phyloP scores from a whole-genome alignment of 2,113 vertebrate species.

The Cyprinodon variegatus region DNA sequence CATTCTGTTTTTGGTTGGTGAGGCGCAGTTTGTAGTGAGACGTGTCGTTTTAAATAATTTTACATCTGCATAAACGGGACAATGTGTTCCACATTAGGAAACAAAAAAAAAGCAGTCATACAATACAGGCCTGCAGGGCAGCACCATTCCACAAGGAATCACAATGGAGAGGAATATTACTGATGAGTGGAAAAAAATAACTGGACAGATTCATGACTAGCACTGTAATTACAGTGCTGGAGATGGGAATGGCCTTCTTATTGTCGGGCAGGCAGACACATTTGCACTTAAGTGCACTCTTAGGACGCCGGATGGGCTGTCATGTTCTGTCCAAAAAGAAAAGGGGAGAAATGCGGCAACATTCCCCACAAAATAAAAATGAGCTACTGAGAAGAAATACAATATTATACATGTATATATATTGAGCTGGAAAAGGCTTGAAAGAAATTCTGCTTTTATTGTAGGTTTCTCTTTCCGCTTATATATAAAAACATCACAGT shows the following conservation, averaged over 20 bases:
- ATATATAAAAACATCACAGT: neutral
- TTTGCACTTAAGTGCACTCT: constrained; percentile 63
- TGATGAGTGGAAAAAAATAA: constrained; percentile 73
- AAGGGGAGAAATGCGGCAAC: constrained; percentile 14
- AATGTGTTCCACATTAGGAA: constrained; percentile 30
- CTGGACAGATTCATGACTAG: constrained; percentile 70
- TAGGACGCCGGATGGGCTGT: constrained; percentile 33
- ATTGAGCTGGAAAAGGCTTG: neutral
- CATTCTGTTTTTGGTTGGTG: constrained; percentile 42
- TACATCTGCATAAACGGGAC: constrained; percentile 67
- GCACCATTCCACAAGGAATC: constrained; percentile 65
- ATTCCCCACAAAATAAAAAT: constrained; percentile 20
- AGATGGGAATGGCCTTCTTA: constrained; percentile 57
- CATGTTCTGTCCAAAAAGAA: neutral
- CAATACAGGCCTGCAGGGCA: constrained; percentile 71
- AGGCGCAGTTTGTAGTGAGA: constrained; percentile 39
- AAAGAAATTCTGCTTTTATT: neutral
- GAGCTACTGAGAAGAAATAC: neutral
- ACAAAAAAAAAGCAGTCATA: constrained; percentile 48
- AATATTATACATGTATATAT: neutral
- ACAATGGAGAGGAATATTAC: constrained; percentile 72
- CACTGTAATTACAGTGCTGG: constrained; percentile 71
- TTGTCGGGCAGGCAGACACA: constrained; percentile 46
- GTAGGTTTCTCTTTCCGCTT: neutral
- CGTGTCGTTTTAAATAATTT: constrained; percentile 66